Base-by-base conservation (phyloP, 2,888 invertebrate genomes). In the Parnassius apollo region DNA sequence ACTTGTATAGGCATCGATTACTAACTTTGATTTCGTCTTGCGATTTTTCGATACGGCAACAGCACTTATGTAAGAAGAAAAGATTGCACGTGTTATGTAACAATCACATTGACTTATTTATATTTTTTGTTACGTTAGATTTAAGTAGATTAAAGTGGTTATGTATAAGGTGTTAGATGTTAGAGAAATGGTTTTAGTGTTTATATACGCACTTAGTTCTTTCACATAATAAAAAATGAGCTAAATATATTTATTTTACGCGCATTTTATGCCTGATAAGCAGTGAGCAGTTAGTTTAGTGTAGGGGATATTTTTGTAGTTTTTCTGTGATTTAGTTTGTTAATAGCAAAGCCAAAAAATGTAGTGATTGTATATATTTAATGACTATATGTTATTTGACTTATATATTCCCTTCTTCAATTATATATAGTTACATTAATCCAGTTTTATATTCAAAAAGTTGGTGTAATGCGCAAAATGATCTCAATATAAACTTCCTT, bases 61-160 rank as follows among this genome's bases (percentile, higher is more conserved):
- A 80, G 83, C 88, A 88, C 88, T 72, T 78, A 71, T 72, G 75
- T 81, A 82, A 81, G 78, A 80, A 78, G 68, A 75, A 78, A 84
- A 84, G 76, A 83, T 81, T 81, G 91, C 91, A 91, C 91, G 83
- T 91, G 91, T 91, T 91, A 91, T 80, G 82, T 87, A 88, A 82
- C 78, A 77, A 81, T 84, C 91, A 91, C 91, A 81, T 80, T 81
- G 77, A 88, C 81, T 86, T 82, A 87, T 86, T 88, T 91, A 88
- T 90, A 85, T 87, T 84, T 89, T 91, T 84, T 87, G 88, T 89
- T 91, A 87, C 74, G 78, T 76, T 89, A 89, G 88, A 81, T 59
- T 68, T 90, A 88, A 84, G 82, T 85, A 87, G 82, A 70, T 67
- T 78, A 82, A 79, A 75, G 74, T 73, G 71, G 69, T 76, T 75